phyloP scores from a whole-genome alignment of 2,888 invertebrate species.

The Nasonia oneida region DNA sequence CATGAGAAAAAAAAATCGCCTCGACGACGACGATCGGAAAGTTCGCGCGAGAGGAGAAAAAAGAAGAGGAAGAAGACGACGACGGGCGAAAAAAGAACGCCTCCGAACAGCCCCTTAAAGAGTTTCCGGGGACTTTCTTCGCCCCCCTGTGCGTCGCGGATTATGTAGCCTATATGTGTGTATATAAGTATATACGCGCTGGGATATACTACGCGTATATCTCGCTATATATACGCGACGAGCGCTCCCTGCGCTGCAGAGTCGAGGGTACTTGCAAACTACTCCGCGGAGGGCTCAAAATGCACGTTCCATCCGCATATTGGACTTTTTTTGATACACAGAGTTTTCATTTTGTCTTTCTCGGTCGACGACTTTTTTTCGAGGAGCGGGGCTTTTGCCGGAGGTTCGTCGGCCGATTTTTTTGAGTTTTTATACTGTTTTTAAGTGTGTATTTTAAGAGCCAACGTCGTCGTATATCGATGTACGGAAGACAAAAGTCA shows the following conservation, averaged over 20 bases:
- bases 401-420: background rate
- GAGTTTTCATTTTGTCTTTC: background rate
- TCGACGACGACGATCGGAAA: slow-evolving; percentile 34
- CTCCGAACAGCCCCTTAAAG: slow-evolving; percentile 29
- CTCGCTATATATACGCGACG: background rate
- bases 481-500: slow-evolving; percentile 23
- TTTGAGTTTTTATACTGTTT: background rate
- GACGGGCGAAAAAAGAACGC: slow-evolving; percentile 3
- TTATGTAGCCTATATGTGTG: slow-evolving; percentile 23
- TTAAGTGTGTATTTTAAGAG: background rate
- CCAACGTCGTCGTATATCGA: slow-evolving; percentile 15
- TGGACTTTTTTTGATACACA: slow-evolving; percentile 26
- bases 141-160: slow-evolving; percentile 30
- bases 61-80: background rate
- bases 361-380: background rate
- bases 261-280: slow-evolving; percentile 29
- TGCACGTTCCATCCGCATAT: slow-evolving; percentile 24
- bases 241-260: background rate
- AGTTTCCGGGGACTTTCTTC: slow-evolving; percentile 47
- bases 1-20: background rate
- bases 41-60: slow-evolving; percentile 35
- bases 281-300: background rate
- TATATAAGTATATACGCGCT: background rate
- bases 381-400: background rate
- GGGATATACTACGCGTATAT: background rate